phyloP scores from a whole-genome alignment of 2,888 invertebrate genomes.

The Aquatica leii region DNA sequence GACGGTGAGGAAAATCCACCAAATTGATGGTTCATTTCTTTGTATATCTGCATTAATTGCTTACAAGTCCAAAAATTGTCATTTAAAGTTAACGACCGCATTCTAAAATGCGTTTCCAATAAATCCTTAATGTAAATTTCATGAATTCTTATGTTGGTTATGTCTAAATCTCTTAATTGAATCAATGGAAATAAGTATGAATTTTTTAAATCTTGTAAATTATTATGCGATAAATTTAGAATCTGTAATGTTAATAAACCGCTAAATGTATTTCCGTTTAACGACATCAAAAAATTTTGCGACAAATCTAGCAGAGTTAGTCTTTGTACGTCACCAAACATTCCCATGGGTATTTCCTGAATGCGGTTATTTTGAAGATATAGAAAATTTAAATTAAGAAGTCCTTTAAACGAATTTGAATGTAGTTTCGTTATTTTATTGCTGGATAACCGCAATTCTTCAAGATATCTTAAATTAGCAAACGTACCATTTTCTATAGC shows the following conservation, averaged over 20 bases:
- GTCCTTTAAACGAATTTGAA: constrained; percentile 17
- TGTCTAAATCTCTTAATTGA: constrained; percentile 9
- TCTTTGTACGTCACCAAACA: constrained; percentile 17
- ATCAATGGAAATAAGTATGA: constrained; percentile 11
- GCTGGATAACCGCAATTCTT: constrained; percentile 7
- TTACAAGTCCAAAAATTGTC: constrained; percentile 21
- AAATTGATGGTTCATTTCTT: constrained; percentile 2
- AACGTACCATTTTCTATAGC: constrained; percentile 25
- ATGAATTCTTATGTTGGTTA: constrained; percentile 2
- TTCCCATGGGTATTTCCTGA: not conserved
- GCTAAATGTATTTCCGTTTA: constrained; percentile 5
- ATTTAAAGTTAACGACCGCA: not conserved
- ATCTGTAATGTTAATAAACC: constrained; percentile 3
- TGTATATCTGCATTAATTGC: constrained; percentile 16
- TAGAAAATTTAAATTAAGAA: not conserved
- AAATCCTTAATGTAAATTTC: constrained; percentile 4
- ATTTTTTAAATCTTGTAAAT: constrained; percentile 4
- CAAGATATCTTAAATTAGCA: not conserved
- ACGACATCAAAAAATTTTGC: not conserved
- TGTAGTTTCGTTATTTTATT: constrained; percentile 19
- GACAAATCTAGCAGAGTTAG: constrained; percentile 12
- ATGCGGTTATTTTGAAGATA: constrained; percentile 17
- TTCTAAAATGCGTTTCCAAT: not conserved
- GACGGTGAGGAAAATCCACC: constrained; percentile 12
- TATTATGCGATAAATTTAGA: constrained; percentile 15